These are phyloP conservation scores for Axea sp. DNA, from an alignment of 2,888 invertebrate species.

Conservation along the genomic window DNA sequence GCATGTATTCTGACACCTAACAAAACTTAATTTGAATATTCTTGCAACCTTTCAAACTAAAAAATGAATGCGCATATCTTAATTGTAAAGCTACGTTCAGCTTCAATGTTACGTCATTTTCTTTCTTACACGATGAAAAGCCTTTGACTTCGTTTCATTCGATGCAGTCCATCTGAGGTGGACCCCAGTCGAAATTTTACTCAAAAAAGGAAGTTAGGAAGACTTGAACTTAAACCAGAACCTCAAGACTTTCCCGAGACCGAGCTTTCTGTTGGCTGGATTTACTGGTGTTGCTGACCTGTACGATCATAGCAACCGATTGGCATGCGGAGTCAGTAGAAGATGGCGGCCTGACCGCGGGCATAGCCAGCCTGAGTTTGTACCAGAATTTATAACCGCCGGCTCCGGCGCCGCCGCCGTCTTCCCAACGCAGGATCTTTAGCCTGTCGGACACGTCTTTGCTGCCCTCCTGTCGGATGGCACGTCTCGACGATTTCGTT, in stretches of 20 bases:
- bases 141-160: too few species aligned
- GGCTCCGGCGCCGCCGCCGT: slow-evolving; percentile 67
- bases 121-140: too few species aligned
- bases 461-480: slow-evolving; percentile 77
- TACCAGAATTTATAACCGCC: slow-evolving; percentile 84
- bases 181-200: too few species aligned
- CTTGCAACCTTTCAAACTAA: too few species aligned
- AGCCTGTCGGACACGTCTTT: slow-evolving; percentile 67
- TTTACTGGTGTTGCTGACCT: slow-evolving; percentile 70
- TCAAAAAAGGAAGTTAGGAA: slow-evolving; percentile 6
- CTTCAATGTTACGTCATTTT: too few species aligned
- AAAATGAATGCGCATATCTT: too few species aligned
- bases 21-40: too few species aligned
- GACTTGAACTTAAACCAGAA: slow-evolving; percentile 72
- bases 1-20: too few species aligned
- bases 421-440: slow-evolving; percentile 72
- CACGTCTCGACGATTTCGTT: slow-evolving; percentile 80
- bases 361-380: slow-evolving; percentile 83
- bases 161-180: too few species aligned
- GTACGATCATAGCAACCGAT: slow-evolving; percentile 77
- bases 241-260: slow-evolving; percentile 77
- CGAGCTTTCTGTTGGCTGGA: slow-evolving; percentile 73
- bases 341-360: slow-evolving; percentile 77
- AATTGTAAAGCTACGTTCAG: too few species aligned
- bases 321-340: slow-evolving; percentile 68